These are phyloP conservation scores for Passer montanus DNA, from an alignment of 2,113 vertebrate genomes.

Conservation along the genomic window DNA sequence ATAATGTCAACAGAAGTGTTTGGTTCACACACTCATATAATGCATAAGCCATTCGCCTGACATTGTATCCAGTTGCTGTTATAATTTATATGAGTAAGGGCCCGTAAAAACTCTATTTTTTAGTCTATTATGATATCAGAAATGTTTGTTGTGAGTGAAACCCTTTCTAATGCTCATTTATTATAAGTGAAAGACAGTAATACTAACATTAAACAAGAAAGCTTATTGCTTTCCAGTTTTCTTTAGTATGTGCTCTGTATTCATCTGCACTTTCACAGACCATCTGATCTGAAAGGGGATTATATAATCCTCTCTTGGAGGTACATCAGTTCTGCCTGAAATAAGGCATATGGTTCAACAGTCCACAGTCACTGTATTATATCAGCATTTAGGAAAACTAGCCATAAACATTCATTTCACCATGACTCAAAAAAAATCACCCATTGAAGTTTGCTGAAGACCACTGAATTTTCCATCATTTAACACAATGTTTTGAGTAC, in stretches of 20 bases:
- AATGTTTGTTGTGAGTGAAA: conserved; percentile 41
- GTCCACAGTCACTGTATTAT: background rate
- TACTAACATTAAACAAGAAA: background rate
- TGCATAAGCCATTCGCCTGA: conserved; percentile 4
- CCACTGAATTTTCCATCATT: background rate
- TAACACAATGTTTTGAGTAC: background rate
- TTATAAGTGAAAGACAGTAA: background rate
- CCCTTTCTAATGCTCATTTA: background rate
- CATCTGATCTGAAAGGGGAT: conserved; percentile 21
- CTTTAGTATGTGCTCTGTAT: background rate
- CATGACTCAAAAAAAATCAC: background rate
- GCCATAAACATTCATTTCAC: background rate
- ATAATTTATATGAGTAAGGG: conserved; percentile 21
- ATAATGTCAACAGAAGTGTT: conserved; percentile 37
- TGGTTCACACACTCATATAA: conserved; percentile 23
- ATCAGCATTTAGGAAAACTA: background rate
- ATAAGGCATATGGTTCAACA: background rate
- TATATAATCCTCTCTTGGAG: background rate
- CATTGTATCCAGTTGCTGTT: conserved; percentile 12
- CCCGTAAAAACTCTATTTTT: conserved; percentile 26
- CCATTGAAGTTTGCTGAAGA: background rate
- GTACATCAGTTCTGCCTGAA: conserved; percentile 12
- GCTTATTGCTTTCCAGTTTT: conserved; percentile 1
- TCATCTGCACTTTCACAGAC: conserved; percentile 7
- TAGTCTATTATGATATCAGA: conserved; percentile 29